A percentile compares a stretch with the other conserved stretches of the same genome.
Conservation (phyloP, 2,888 invertebrate species). For the Drosophila greeni region DNA sequence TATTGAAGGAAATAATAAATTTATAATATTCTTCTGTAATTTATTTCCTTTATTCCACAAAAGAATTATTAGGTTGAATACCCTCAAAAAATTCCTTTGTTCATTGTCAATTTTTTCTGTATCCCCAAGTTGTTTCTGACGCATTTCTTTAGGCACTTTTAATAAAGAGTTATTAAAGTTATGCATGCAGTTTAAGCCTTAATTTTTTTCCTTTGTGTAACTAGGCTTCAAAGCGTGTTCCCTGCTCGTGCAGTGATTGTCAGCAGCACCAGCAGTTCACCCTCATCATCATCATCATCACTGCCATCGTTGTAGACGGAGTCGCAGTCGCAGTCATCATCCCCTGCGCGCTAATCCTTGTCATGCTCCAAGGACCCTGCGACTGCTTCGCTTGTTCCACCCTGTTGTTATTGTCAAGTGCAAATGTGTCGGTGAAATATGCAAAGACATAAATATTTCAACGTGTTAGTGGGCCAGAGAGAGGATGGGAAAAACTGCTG, state of each 20-base stretch:
- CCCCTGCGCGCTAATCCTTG: conserved; percentile 61
- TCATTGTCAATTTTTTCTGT: not conserved
- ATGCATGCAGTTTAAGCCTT: not conserved
- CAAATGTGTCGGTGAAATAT: conserved; percentile 69
- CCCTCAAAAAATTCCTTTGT: not conserved
- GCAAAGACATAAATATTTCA: conserved; percentile 72
- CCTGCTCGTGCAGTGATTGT: conserved; percentile 54
- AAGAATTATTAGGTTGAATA: not conserved
- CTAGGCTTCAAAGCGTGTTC: conserved; percentile 16
- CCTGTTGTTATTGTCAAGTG: conserved; percentile 68
- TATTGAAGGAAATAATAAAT: not conserved
- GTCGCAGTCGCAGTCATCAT: conserved; percentile 39
- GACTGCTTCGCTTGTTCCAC: conserved; percentile 45
- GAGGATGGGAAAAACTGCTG: conserved; percentile 49
- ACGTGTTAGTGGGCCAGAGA: conserved; percentile 33
- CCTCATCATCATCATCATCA: conserved; percentile 34
- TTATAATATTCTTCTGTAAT: not conserved
- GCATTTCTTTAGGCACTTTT: not conserved
- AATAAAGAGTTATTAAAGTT: not conserved
- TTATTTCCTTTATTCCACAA: not conserved
- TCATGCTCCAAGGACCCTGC: conserved; percentile 36
- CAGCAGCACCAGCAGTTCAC: conserved; percentile 36
- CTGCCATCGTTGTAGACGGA: conserved; percentile 40
- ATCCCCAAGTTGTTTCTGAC: not conserved
- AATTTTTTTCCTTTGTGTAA: conserved; percentile 13